Evolutionary conservation across 2,113 vertebrate genomes (phyloP).

Genomic region (human (Homo sapiens)): DNA sequence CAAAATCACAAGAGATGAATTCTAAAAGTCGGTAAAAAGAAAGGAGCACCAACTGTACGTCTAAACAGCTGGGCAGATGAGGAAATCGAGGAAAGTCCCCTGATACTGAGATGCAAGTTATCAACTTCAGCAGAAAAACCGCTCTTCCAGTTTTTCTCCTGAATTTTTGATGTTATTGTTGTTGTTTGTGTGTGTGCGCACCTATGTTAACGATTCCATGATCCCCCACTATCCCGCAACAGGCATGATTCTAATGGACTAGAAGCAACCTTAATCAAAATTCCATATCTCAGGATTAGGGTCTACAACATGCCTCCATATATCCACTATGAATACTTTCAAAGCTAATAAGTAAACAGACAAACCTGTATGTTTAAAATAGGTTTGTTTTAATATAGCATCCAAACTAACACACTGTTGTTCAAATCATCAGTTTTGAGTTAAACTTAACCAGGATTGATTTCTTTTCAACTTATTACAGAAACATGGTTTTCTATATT

Average conservation of each 20-base stretch:
- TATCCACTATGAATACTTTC: not conserved
- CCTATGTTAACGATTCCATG: not conserved
- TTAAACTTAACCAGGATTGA: not conserved
- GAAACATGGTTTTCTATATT: not conserved
- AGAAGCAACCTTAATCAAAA: not conserved
- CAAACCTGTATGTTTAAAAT: not conserved
- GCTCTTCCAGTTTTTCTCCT: slow-evolving; percentile 1
- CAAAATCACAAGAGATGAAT: not conserved
- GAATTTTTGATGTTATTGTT: not conserved
- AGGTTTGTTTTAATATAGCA: not conserved
- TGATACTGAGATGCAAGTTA: not conserved
- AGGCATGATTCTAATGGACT: not conserved
- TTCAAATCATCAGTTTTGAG: not conserved
- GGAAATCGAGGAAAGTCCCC: not conserved
- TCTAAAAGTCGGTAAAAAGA: not conserved
- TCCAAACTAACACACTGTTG: not conserved
- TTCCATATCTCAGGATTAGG: not conserved
- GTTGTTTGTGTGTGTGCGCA: no score
- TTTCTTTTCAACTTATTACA: not conserved
- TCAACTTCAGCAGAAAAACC: not conserved
- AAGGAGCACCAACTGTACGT: not conserved
- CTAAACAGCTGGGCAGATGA: not conserved
- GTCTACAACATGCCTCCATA: not conserved
- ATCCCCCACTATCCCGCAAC: not conserved
- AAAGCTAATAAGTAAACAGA: slow-evolving; percentile 10